phyloP scores from a whole-genome alignment of 2,888 invertebrate species.

The Mimachlamys varia region DNA sequence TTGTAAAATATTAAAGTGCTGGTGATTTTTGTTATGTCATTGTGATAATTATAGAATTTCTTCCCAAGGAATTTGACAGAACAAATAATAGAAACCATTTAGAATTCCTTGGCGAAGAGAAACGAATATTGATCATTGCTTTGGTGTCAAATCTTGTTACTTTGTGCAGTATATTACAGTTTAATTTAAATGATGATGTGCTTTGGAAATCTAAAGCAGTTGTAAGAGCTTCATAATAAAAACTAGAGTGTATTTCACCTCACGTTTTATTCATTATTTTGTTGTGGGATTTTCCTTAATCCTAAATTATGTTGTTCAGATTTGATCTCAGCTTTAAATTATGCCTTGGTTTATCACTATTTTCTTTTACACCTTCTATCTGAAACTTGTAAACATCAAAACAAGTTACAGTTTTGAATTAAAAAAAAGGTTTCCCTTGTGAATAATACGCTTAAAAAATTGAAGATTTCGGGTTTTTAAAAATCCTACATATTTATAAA shows the following conservation, averaged over 20 bases:
- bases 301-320: neutral
- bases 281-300: neutral
- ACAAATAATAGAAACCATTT: slow-evolving; percentile 10
- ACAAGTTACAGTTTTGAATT: neutral
- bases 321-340: slow-evolving; percentile 13
- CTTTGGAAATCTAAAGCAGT: slow-evolving; percentile 6
- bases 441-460: neutral
- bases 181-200: neutral
- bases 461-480: neutral
- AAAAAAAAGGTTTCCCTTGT: too few relatives aligned
- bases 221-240: neutral
- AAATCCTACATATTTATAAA: neutral
- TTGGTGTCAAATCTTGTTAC: slow-evolving; percentile 20
- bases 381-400: neutral
- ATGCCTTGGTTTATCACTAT: neutral
- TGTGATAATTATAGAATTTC: slow-evolving; percentile 28
- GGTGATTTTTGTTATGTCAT: slow-evolving; percentile 31
- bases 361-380: neutral
- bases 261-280: neutral
- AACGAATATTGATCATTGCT: slow-evolving; percentile 1
- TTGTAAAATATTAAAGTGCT: slow-evolving; percentile 23
- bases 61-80: neutral
- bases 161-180: neutral
- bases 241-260: neutral
- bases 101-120: slow-evolving; percentile 14